Evolutionary conservation across 2,113 vertebrate genomes (phyloP).

Genomic region (Sitta europaea): DNA sequence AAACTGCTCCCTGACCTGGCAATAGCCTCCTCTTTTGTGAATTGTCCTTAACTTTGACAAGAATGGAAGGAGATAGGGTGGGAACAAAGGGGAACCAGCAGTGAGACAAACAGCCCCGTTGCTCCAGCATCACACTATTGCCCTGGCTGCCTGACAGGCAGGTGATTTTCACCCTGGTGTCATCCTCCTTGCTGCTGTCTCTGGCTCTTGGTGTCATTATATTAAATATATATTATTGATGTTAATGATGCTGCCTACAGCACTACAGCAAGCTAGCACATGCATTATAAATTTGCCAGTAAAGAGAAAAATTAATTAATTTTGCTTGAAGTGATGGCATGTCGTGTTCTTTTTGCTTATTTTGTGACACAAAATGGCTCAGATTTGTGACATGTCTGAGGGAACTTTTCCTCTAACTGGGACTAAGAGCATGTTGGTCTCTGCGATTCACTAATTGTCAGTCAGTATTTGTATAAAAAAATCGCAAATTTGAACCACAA

Average conservation of each 20-base stretch:
- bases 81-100: not conserved
- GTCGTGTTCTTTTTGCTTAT: not conserved
- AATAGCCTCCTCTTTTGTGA: not conserved
- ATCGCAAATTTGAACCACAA: not conserved
- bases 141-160: not conserved
- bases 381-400: not conserved
- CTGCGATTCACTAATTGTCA: not conserved
- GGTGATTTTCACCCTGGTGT: not conserved
- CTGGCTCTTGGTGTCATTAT: not conserved
- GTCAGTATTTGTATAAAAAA: not conserved
- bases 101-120: not conserved
- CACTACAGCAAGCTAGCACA: not conserved
- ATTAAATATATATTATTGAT: slow-evolving; percentile 1
- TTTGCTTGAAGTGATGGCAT: not conserved
- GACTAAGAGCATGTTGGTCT: not conserved
- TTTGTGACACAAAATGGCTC: not conserved
- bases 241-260: slow-evolving; percentile 7
- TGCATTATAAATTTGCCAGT: not conserved
- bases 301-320: slow-evolving; percentile 18
- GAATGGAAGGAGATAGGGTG: not conserved
- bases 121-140: not conserved
- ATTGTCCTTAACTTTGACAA: slow-evolving; percentile 1
- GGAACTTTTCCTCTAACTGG: not conserved
- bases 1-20: not conserved
- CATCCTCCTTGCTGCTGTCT: not conserved